phyloP scores from a whole-genome alignment of 2,797 vertebrate genomes.

The Sphenodon punctatus region DNA sequence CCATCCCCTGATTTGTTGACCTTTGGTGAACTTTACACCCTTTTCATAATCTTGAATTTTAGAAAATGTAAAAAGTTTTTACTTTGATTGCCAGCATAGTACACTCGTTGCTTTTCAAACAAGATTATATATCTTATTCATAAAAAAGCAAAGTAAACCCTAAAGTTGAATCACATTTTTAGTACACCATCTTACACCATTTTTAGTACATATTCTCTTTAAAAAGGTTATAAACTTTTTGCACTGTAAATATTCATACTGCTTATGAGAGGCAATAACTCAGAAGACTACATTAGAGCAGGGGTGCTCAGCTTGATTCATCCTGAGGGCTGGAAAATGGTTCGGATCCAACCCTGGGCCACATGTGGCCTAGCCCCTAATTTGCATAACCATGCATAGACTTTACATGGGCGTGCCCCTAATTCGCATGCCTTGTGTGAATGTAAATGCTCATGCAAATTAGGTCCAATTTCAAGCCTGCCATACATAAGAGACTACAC shows the following conservation, averaged over 20 bases:
- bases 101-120: not conserved
- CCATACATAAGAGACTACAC: too few species aligned
- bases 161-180: not conserved
- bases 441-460: too few species aligned
- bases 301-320: too few species aligned
- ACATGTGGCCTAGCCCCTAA: too few species aligned
- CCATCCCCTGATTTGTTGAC: not conserved
- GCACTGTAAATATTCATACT: not conserved
- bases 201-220: not conserved
- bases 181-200: not conserved
- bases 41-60: not conserved
- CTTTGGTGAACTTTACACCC: not conserved
- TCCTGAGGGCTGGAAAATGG: too few species aligned
- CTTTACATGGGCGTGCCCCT: too few species aligned
- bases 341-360: too few species aligned
- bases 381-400: too few species aligned
- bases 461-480: too few species aligned
- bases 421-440: too few species aligned
- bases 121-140: not conserved
- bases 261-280: too few species aligned
- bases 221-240: not conserved
- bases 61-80: not conserved
- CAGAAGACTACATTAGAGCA: too few species aligned
- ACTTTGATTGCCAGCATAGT: not conserved
- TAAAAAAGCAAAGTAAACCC: not conserved